Base-by-base conservation (phyloP, 2,113 vertebrate genomes). In the Leiothrix lutea region DNA sequence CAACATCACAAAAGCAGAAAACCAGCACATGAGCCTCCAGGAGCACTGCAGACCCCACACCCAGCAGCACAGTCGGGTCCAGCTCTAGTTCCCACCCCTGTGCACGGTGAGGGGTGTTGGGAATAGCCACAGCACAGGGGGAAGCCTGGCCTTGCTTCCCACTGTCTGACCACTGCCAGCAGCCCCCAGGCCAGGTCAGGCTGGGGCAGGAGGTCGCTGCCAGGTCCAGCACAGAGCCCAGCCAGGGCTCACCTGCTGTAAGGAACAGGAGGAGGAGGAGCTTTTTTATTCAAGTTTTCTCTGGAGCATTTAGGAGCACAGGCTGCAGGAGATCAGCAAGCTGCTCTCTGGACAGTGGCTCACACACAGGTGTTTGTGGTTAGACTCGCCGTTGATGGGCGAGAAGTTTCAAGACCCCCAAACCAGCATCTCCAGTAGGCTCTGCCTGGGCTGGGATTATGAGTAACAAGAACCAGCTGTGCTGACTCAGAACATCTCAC, bases 31-130 rank as follows among this genome's bases (percentile, higher is more conserved):
- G 22, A 48, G 31, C 1, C 12, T 12, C 13, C 3, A 2, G 25
- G 36, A 38, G 31, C 15, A 9, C 0, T 31, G 6, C 9, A 62
- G 51, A 28, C 18, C 62, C 61, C 13, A 3, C 23, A 18, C 1
- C 6, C 47, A 4, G 2, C 50, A 42, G 47, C 1, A 0, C 0
- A 10, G 12, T 4, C 3, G 1, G 36, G n/a, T 8, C n/a, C 42
- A 14, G 38, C 40, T 25, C 23, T 12, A n/a, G 1, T 6, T 14
- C 50, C 33, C 50, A 23, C n/a, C 74, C 4, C 57, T 5, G 50
- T 12, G 19, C 40, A 1, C 1, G 5, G 9, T 0, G 1, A 50
- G 35, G 10, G 61, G 2, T 1, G 7, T 8, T 8, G 9, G 71
- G 8, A 25, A 20, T 0, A 12, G 38, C 54, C 60, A 8, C 2